Conservation (phyloP, 2,888 invertebrate species). For the Tachystola acroxantha region DNA sequence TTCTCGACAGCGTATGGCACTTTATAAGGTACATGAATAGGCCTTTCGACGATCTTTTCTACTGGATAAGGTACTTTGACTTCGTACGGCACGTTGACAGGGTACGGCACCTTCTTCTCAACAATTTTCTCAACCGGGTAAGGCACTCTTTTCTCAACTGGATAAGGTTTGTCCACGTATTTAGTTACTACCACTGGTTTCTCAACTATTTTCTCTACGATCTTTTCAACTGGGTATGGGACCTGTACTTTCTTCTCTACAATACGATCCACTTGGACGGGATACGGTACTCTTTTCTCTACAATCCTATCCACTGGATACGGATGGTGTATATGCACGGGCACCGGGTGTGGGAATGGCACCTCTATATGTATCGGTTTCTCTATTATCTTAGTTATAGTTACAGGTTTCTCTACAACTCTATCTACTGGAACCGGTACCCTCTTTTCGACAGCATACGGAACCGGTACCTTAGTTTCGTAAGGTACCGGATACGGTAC, state of each 20-base stretch:
- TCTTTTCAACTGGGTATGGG: conserved; percentile 66
- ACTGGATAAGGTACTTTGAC: conserved; percentile 66
- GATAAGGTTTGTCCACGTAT: conserved; percentile 64
- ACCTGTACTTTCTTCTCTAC: conserved; percentile 67
- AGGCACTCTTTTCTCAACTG: conserved; percentile 65
- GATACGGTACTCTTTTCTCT: conserved; percentile 66
- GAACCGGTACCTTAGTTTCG: conserved; percentile 66
- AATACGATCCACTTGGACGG: conserved; percentile 60
- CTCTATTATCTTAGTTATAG: conserved; percentile 64
- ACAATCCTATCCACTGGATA: conserved; percentile 74
- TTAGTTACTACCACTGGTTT: conserved; percentile 73
- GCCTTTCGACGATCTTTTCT: conserved; percentile 64
- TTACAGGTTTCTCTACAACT: conserved; percentile 75
- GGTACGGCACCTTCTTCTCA: conserved; percentile 75
- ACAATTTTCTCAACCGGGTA: conserved; percentile 69
- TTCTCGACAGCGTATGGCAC: conserved; percentile 32
- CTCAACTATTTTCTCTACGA: conserved; percentile 76
- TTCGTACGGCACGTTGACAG: conserved; percentile 74
- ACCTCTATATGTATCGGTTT: conserved; percentile 62
- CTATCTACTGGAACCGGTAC: conserved; percentile 65
- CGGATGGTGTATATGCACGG: conserved; percentile 55
- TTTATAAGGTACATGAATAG: conserved; percentile 33
- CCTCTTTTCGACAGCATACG: conserved; percentile 63
- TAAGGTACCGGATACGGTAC: conserved; percentile 64
- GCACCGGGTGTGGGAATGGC: conserved; percentile 55